Evolutionary conservation across 2,888 invertebrate species (phyloP).

Genomic region (Microdon myrmicae): DNA sequence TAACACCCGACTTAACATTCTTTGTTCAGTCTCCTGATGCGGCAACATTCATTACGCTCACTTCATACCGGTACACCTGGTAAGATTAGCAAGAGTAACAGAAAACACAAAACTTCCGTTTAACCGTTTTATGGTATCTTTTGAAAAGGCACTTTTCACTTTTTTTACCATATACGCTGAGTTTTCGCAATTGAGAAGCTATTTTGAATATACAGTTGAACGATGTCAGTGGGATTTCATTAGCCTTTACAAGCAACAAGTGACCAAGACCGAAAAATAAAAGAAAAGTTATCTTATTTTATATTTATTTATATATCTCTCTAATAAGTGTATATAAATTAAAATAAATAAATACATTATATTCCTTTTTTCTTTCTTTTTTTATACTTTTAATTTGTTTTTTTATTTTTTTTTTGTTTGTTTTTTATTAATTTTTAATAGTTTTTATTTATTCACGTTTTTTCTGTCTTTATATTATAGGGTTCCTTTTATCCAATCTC

Average conservation of each 20-base stretch:
- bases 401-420: conserved; percentile 54
- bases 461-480: conserved; percentile 47
- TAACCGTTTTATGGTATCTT: too few relatives aligned
- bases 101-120: too few relatives aligned
- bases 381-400: conserved; percentile 57
- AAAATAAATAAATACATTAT: conserved; percentile 66
- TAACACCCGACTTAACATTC: conserved; percentile 80
- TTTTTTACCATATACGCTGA: too few relatives aligned
- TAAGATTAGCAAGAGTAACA: too few relatives aligned
- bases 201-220: too few relatives aligned
- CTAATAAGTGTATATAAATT: conserved; percentile 66
- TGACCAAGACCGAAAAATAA: too few relatives aligned
- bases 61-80: too few relatives aligned
- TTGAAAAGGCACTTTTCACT: too few relatives aligned
- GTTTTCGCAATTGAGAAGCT: too few relatives aligned
- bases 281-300: conserved; percentile 62
- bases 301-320: conserved; percentile 64
- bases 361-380: conserved; percentile 52
- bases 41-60: too few relatives aligned
- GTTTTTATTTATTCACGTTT: conserved; percentile 26
- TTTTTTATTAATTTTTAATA: conserved; percentile 54
- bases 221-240: too few relatives aligned
- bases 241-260: too few relatives aligned
- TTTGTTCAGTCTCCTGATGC: conserved; percentile 90
- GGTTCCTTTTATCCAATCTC: conserved; percentile 37